Base-by-base conservation (phyloP, 2,113 vertebrate genomes). In the Tor tambroides region DNA sequence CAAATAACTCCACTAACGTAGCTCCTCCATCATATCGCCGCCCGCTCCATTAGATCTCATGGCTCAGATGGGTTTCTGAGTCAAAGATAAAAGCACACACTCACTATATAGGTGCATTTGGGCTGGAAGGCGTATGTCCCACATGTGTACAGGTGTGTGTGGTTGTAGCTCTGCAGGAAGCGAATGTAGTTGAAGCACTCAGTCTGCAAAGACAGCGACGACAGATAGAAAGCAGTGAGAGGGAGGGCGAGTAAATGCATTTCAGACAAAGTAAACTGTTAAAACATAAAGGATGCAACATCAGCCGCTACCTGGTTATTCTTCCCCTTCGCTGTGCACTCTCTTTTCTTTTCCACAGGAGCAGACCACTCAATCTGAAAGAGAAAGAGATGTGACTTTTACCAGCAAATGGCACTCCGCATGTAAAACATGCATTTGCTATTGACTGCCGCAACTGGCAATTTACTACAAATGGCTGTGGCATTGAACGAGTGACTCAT, bases 181-280 rank as follows among this genome's bases (percentile, higher is more conserved):
- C 97, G 95, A 89, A 99, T 96, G 91, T 97, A 99, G 95, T 99
- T 99, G 95, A 98, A 98, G 87, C 98, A 99, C 90, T 99, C 98
- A 0, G 97, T 99, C 98, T 99, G 89, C 63, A 49, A 82, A 46
- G 28, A 38, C 6, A 11, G 43, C 10, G 11, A 46, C 12, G 43
- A 46, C 10, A 46, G 43, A 46, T 10, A 54, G 51, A 77, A 41
- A 63, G 38, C 19, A 89, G 41, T 51, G 3, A 65, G 32, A 65
- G 77, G 54, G 14, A 59, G 35, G 41, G 63, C 41, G 80, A 84
- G 77, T 21, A 71, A 87, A 41, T 76, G 59, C 76, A 59, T 28
- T 30, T 85, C 41, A 32, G 59, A 84, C n/a, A 87, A 83, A 65
- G 41, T 71, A 89, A 69, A 85, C 67, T 46, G 49, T 75, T 59